Evolutionary conservation across 2,888 invertebrate genomes (phyloP).

Genomic region (Colletes collaris): DNA sequence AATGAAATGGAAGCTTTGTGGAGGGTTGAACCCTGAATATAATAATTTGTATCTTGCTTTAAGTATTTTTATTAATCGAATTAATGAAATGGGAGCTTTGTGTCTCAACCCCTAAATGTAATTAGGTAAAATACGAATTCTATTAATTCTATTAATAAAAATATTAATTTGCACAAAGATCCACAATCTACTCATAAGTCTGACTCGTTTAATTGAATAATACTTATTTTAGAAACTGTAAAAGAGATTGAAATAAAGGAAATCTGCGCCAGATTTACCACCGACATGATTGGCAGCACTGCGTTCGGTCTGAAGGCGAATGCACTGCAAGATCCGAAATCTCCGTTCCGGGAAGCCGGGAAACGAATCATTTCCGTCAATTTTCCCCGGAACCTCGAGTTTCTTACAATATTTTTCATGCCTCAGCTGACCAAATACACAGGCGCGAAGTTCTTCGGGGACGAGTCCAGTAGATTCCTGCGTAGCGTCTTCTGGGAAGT

Average conservation of each 20-base stretch:
- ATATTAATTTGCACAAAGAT: too few relatives aligned
- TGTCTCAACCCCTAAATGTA: too few relatives aligned
- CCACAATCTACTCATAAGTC: too few relatives aligned
- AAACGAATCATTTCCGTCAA: slow-evolving; percentile 80
- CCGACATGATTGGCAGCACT: slow-evolving; percentile 83
- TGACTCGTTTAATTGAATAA: too few relatives aligned
- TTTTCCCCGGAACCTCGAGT: slow-evolving; percentile 78
- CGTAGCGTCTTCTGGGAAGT: slow-evolving; percentile 81
- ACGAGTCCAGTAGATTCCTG: slow-evolving; percentile 79
- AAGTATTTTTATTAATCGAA: too few relatives aligned
- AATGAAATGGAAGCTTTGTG: too few relatives aligned
- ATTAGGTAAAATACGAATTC: too few relatives aligned
- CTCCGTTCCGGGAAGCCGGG: slow-evolving; percentile 82
- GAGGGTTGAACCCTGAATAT: too few relatives aligned
- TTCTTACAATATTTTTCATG: slow-evolving; percentile 81
- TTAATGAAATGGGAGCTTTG: too few relatives aligned
- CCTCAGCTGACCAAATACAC: slow-evolving; percentile 80
- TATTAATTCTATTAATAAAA: too few relatives aligned
- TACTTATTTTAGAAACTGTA: slow-evolving; percentile 53
- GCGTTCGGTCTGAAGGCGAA: slow-evolving; percentile 84
- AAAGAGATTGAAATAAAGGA: slow-evolving; percentile 75
- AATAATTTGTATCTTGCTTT: too few relatives aligned
- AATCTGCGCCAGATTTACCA: slow-evolving; percentile 74
- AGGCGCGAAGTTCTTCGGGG: slow-evolving; percentile 80
- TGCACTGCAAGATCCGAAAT: slow-evolving; percentile 81